Conservation (phyloP, 1,140 invertebrate genomes). For the Drosophila pseudoobscura region DNA sequence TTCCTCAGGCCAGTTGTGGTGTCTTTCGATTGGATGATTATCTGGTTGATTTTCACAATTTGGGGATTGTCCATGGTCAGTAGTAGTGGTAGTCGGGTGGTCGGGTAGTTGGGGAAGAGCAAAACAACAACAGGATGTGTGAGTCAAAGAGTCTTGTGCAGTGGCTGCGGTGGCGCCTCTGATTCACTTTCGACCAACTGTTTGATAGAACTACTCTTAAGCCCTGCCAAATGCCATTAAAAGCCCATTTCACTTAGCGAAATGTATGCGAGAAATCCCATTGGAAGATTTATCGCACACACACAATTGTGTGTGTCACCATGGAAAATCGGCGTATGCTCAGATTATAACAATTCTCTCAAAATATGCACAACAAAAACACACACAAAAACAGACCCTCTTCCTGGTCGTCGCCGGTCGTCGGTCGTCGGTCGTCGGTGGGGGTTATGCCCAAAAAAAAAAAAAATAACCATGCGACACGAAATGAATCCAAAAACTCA, state of each 20-base stretch:
- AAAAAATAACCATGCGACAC: too few relatives aligned
- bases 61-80: conserved; percentile 41
- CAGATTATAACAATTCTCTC: conserved; percentile 36
- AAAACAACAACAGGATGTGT: not conserved
- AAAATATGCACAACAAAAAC: conserved; percentile 32
- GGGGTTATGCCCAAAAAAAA: too few relatives aligned
- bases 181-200: conserved; percentile 5
- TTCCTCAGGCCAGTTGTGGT: conserved; percentile 18
- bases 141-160: conserved; percentile 4
- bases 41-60: conserved; percentile 30
- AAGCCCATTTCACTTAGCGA: conserved; percentile 11
- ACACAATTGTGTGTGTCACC: conserved; percentile 28
- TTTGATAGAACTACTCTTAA: not conserved
- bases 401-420: too few relatives aligned
- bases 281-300: conserved; percentile 41
- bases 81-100: not conserved
- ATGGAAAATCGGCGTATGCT: conserved; percentile 48
- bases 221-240: conserved; percentile 6
- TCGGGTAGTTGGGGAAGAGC: too few relatives aligned
- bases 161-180: not conserved
- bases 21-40: conserved; percentile 25
- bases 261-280: conserved; percentile 1
- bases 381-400: not conserved
- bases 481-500: too few relatives aligned
- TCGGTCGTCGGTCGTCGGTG: too few relatives aligned